A percentile compares a stretch with the other conserved stretches of the same genome.
These are phyloP conservation scores for Mesocentrotus franciscanus DNA, from an alignment of 53 echinoderm and acorn worm species.

Conservation along the genomic window DNA sequence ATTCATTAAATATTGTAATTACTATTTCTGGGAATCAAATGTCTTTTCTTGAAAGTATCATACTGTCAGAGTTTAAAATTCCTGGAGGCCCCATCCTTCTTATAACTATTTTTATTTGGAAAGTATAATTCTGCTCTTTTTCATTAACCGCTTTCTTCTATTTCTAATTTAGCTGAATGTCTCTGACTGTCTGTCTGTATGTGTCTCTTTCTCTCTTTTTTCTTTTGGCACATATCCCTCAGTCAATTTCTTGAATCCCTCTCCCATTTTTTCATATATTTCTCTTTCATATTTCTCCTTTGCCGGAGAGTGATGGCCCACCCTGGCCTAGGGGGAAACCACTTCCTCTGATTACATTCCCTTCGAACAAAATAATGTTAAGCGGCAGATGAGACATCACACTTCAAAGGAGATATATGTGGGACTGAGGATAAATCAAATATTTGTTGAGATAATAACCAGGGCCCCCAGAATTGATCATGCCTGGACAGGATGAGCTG, in stretches of 20 bases:
- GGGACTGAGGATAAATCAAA: conserved; percentile 32
- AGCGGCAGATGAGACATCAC: conserved; percentile 2
- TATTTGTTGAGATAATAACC: conserved; percentile 43
- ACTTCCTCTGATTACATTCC: conserved; percentile 40
- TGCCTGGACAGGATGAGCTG: background rate
- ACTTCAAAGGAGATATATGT: conserved; percentile 37
- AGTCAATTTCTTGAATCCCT: background rate
- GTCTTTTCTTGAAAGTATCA: no score
- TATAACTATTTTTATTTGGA: no score
- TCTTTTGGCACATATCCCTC: background rate
- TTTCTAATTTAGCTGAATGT: no score
- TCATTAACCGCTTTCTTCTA: no score
- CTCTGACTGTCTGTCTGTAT: background rate
- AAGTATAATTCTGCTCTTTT: no score
- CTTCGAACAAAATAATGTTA: background rate
- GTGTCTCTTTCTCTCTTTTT: background rate
- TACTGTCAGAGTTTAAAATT: no score
- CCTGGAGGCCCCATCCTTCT: no score
- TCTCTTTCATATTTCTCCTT: background rate
- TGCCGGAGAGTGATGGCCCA: no score
- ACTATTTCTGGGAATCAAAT: no score
- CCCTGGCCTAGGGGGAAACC: background rate
- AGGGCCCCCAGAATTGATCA: conserved; percentile 12
- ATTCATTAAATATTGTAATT: background rate
- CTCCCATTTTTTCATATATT: background rate